Percentiles rank a stretch among this genome's conserved stretches.
Conservation (phyloP, 2,797 vertebrate species). For the Apodemus agrarius region DNA sequence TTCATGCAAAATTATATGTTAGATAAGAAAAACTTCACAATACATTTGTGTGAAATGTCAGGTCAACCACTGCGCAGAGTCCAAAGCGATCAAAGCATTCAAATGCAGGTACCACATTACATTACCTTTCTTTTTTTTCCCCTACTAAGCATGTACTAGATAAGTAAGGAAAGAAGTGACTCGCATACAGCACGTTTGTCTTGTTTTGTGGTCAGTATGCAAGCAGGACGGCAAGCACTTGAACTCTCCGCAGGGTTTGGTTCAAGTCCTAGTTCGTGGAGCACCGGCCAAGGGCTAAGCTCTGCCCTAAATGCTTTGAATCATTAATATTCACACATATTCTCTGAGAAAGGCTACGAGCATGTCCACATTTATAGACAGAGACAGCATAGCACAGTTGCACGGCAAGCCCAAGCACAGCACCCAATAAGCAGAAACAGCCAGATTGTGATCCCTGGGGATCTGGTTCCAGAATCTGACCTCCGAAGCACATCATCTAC, state of each 20-base stretch:
- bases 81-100: neutral
- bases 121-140: neutral
- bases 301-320: constrained; percentile 6
- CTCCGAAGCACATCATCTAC: neutral
- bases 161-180: constrained; percentile 12
- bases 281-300: neutral
- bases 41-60: neutral
- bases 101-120: neutral
- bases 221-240: neutral
- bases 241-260: neutral
- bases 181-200: neutral
- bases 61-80: neutral
- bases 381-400: neutral
- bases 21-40: neutral
- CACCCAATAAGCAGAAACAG: neutral
- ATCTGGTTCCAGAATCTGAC: neutral
- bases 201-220: neutral
- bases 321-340: neutral
- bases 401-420: neutral
- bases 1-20: neutral
- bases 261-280: neutral
- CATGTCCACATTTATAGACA: neutral
- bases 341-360: neutral
- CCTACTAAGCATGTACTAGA: neutral
- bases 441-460: neutral